phyloP scores from a whole-genome alignment of 1,140 invertebrate species.

The Apis laboriosa region DNA sequence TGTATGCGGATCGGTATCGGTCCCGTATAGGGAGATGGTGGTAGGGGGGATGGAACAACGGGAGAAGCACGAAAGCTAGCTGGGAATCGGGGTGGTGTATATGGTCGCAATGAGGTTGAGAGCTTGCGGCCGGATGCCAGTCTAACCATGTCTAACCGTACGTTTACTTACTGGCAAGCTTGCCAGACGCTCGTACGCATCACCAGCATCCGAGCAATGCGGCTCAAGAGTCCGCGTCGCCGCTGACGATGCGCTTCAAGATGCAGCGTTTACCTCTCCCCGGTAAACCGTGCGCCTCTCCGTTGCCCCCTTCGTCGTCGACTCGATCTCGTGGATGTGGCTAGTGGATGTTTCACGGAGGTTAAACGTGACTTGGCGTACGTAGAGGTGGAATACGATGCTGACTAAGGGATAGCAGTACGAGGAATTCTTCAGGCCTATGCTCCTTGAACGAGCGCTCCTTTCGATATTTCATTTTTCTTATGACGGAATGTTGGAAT shows the following conservation, averaged over 20 bases:
- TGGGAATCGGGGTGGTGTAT: conserved; percentile 45
- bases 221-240: conserved; percentile 71
- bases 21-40: not conserved
- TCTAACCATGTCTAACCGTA: conserved; percentile 73
- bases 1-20: conserved; percentile 38
- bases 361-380: not conserved
- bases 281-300: conserved; percentile 5
- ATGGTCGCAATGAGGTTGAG: conserved; percentile 78
- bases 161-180: conserved; percentile 69
- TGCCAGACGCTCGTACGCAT: conserved; percentile 66
- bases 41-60: conserved; percentile 17
- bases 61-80: conserved; percentile 57
- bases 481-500: no score
- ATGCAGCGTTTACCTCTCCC: conserved; percentile 1
- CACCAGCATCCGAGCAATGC: conserved; percentile 74
- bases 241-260: conserved; percentile 55
- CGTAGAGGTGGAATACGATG: not conserved
- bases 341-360: not conserved
- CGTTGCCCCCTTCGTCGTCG: conserved; percentile 23
- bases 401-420: no score
- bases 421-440: not conserved
- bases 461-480: no score
- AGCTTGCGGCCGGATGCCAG: conserved; percentile 78
- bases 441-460: not conserved
- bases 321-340: not conserved